These are phyloP conservation scores for Drosophila tanythrix DNA, from an alignment of 2,888 invertebrate genomes.

Conservation along the genomic window DNA sequence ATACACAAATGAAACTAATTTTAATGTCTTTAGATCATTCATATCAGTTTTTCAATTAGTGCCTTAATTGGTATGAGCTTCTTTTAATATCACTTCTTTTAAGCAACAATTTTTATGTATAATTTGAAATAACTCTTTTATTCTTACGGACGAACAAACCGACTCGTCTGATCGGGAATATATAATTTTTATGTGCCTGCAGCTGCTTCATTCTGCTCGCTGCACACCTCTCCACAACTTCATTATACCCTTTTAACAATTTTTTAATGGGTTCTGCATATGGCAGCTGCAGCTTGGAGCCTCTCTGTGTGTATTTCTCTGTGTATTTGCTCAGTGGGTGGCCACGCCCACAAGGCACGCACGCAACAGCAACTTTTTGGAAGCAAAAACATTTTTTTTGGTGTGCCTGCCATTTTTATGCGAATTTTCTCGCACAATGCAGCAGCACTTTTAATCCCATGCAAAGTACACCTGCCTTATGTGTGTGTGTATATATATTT, in stretches of 20 bases:
- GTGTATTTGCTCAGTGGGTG: slow-evolving; percentile 24
- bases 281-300: slow-evolving; percentile 19
- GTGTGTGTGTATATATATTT: slow-evolving; percentile 3
- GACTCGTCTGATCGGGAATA: background rate
- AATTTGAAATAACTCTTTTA: background rate
- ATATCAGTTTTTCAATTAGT: background rate
- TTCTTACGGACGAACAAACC: background rate
- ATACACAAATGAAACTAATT: background rate
- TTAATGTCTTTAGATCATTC: background rate
- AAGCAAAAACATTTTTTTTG: slow-evolving; percentile 39
- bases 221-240: background rate
- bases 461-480: slow-evolving; percentile 72
- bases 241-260: slow-evolving; percentile 1
- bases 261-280: slow-evolving; percentile 22
- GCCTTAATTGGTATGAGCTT: background rate
- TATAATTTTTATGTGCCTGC: background rate
- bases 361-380: slow-evolving; percentile 30
- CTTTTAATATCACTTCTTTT: too few relatives aligned
- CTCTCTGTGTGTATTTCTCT: background rate
- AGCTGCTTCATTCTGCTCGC: background rate
- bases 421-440: slow-evolving; percentile 69
- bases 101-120: too few relatives aligned
- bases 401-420: slow-evolving; percentile 67
- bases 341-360: slow-evolving; percentile 28
- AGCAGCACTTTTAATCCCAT: slow-evolving; percentile 55